phyloP scores from a whole-genome alignment of 2,113 vertebrate genomes.

The Sporophila hypoxantha region DNA sequence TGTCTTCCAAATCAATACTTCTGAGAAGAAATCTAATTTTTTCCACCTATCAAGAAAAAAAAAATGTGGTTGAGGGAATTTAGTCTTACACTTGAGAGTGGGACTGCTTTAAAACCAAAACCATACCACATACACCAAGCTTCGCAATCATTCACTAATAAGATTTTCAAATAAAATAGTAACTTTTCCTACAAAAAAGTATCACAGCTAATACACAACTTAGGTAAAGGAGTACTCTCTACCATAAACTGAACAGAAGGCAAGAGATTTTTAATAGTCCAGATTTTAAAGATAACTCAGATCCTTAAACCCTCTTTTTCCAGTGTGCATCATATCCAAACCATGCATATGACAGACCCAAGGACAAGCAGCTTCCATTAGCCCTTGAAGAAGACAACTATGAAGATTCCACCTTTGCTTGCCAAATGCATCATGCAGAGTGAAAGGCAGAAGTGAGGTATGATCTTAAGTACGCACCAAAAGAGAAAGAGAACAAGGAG shows the following conservation, averaged over 20 bases:
- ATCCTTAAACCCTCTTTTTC: background rate
- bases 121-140: background rate
- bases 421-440: background rate
- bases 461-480: background rate
- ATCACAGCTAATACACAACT: background rate
- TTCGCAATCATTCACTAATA: background rate
- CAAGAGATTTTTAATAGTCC: background rate
- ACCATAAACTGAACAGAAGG: background rate
- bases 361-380: background rate
- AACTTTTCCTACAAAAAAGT: background rate
- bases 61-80: background rate
- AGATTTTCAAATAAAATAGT: background rate
- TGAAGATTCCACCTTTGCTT: background rate
- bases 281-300: background rate
- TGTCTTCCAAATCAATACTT: constrained; percentile 79
- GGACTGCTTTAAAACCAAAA: background rate
- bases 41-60: constrained; percentile 74
- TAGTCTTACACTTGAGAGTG: background rate
- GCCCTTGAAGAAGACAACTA: background rate
- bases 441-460: background rate
- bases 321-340: background rate
- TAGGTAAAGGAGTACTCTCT: background rate
- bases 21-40: constrained; percentile 85
- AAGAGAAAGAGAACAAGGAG: background rate
- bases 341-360: background rate